Evolutionary conservation across 2,113 vertebrate species (phyloP).

Genomic region (Epinephelus fuscoguttatus): DNA sequence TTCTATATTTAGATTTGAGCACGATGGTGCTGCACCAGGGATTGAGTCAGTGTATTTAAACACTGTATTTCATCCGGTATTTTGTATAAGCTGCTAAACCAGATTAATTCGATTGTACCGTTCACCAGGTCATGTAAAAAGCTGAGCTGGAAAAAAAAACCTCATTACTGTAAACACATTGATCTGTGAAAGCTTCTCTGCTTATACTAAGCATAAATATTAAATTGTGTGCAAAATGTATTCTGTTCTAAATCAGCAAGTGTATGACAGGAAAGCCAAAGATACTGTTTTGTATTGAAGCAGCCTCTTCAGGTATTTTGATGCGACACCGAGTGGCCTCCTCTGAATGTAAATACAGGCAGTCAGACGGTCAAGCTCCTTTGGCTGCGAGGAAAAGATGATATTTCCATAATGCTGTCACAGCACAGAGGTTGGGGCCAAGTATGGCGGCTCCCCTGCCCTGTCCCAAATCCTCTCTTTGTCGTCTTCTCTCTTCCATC

Average conservation of each 20-base stretch:
- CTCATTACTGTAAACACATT: constrained; percentile 41
- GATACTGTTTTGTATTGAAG: constrained; percentile 18
- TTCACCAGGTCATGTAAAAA: constrained; percentile 57
- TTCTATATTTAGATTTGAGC: constrained; percentile 76
- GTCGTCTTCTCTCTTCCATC: constrained; percentile 28
- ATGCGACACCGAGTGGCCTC: constrained; percentile 40
- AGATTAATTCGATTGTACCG: constrained; percentile 71
- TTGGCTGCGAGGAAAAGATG: constrained; percentile 53
- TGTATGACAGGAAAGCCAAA: constrained; percentile 47
- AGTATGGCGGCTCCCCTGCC: constrained; percentile 38
- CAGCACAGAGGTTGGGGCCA: constrained; percentile 65
- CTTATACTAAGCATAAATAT: constrained; percentile 27
- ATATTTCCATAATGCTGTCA: constrained; percentile 83
- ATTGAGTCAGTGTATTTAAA: constrained; percentile 68
- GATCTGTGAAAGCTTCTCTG: constrained; percentile 47
- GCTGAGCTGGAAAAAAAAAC: not conserved
- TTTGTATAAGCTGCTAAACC: constrained; percentile 69
- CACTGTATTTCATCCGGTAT: constrained; percentile 49
- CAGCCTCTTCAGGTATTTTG: constrained; percentile 41
- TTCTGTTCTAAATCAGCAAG: constrained; percentile 25
- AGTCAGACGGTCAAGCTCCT: constrained; percentile 72
- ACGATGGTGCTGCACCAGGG: constrained; percentile 44
- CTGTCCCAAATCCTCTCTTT: constrained; percentile 57
- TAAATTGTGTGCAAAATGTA: constrained; percentile 25
- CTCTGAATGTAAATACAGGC: constrained; percentile 73